phyloP scores from a whole-genome alignment of 2,113 vertebrate genomes.

The Ctenomys sociabilis region DNA sequence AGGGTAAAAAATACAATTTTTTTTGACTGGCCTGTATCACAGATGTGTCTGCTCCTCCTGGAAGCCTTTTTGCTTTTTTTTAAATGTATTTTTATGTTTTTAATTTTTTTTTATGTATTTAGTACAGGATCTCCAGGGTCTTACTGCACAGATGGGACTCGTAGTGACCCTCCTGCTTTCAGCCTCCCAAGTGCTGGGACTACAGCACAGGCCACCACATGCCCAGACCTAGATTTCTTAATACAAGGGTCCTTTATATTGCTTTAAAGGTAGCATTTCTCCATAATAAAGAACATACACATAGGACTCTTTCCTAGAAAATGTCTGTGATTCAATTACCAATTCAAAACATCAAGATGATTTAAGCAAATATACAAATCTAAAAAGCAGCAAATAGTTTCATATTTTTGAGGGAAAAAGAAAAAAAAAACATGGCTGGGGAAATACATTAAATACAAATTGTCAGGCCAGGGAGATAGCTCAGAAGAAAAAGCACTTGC shows the following conservation, averaged over 20 bases:
- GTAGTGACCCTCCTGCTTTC: no score
- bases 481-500: no score
- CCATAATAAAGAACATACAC: neutral
- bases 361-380: neutral
- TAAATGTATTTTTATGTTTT: no score
- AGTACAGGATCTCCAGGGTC: no score
- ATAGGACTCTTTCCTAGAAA: neutral
- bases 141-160: no score
- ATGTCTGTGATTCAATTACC: constrained; percentile 12
- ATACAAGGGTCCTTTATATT: neutral
- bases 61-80: no score
- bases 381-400: neutral
- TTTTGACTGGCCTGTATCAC: no score
- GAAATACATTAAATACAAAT: neutral
- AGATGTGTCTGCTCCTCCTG: no score
- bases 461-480: no score
- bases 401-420: neutral
- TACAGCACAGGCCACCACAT: no score
- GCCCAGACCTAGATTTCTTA: neutral
- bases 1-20: constrained; percentile 4
- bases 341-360: constrained; percentile 7
- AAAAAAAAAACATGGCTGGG: neutral
- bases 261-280: neutral
- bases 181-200: no score
- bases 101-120: no score